Evolutionary conservation across 2,797 vertebrate genomes (phyloP).

Genomic region (Tinamus major): DNA sequence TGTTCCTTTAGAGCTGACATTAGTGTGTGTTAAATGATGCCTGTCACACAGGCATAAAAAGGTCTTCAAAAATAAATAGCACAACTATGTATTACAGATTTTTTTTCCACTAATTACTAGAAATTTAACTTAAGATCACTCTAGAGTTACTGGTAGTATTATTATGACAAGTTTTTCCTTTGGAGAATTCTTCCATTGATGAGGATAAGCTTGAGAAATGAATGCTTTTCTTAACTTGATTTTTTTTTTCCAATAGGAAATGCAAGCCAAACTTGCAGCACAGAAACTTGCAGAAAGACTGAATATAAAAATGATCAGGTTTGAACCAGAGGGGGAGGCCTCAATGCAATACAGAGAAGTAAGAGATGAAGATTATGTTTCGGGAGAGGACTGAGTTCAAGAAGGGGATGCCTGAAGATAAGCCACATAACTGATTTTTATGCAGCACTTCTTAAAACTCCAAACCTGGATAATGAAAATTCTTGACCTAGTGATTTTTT

Average conservation of each 20-base stretch:
- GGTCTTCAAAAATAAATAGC: background rate
- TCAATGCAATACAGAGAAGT: slow-evolving; percentile 88
- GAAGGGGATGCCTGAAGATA: background rate
- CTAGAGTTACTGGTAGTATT: background rate
- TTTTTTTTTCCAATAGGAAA: slow-evolving; percentile 82
- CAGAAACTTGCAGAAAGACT: slow-evolving; percentile 91
- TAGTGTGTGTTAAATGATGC: background rate
- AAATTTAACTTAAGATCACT: background rate
- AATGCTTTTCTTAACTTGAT: background rate
- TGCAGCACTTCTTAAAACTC: background rate
- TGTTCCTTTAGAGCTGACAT: background rate
- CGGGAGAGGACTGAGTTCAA: slow-evolving; percentile 83
- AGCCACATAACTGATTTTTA: background rate
- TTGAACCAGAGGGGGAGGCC: slow-evolving; percentile 84
- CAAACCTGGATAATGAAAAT: background rate
- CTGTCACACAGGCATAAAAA: background rate
- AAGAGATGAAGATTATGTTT: slow-evolving; percentile 84
- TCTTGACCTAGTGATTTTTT: background rate
- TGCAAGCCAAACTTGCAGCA: slow-evolving; percentile 91
- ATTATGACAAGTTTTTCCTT: background rate
- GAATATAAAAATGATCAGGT: slow-evolving; percentile 86
- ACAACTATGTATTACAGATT: background rate
- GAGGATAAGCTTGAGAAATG: background rate
- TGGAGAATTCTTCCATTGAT: background rate
- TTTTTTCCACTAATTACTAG: background rate